Percentiles rank a stretch among this genome's conserved stretches.
Evolutionary conservation across 2,113 vertebrate species (phyloP).

Genomic region (Cyphomyrus discorhynchus): DNA sequence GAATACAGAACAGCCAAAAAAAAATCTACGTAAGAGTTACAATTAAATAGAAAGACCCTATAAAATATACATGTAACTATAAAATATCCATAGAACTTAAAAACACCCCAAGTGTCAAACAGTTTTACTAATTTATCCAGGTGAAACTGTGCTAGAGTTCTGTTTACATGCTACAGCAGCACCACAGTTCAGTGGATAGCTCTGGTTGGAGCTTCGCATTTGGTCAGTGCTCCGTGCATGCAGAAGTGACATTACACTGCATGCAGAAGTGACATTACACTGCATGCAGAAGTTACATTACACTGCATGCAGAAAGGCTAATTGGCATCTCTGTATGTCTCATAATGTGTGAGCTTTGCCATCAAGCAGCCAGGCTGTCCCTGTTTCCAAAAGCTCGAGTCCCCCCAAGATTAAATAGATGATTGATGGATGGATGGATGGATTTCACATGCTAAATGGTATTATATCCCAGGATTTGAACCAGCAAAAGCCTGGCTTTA

Average conservation of each 20-base stretch:
- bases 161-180: background rate
- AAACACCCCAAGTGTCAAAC: background rate
- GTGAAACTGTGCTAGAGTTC: background rate
- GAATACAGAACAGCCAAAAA: conserved; percentile 34
- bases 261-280: background rate
- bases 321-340: background rate
- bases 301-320: background rate
- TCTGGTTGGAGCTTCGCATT: background rate
- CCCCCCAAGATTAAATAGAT: background rate
- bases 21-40: background rate
- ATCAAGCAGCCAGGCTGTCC: background rate
- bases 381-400: background rate
- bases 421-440: background rate
- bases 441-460: background rate
- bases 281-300: background rate
- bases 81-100: background rate
- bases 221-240: background rate
- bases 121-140: background rate
- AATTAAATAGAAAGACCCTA: background rate
- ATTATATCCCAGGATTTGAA: background rate
- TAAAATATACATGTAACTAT: background rate
- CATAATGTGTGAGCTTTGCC: background rate
- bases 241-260: background rate
- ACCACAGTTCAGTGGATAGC: background rate
- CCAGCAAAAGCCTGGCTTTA: background rate